Evolutionary conservation across 2,113 vertebrate species (phyloP).

Genomic region (Rhabdornis inornatus): DNA sequence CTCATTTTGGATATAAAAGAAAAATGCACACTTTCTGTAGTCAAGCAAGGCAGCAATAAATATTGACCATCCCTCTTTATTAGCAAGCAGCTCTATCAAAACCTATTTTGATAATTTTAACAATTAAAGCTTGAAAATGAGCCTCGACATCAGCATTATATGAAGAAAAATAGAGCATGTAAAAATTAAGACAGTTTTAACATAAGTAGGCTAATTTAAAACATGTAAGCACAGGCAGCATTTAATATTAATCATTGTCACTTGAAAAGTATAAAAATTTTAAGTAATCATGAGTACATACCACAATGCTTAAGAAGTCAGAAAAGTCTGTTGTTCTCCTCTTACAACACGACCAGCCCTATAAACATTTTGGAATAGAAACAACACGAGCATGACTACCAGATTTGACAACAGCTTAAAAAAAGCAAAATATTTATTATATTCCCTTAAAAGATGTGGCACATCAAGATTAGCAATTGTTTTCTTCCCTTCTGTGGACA

Average conservation of each 20-base stretch:
- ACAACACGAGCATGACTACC: neutral
- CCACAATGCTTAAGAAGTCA: slow-evolving; percentile 93
- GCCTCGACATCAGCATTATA: neutral
- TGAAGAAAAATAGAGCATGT: neutral
- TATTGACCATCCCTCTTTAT: neutral
- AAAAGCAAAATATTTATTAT: neutral
- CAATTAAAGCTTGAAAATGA: neutral
- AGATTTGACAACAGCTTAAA: neutral
- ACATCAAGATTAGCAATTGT: neutral
- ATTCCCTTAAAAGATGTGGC: neutral
- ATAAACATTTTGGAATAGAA: slow-evolving; percentile 1
- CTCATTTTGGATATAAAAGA: neutral
- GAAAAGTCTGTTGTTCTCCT: slow-evolving; percentile 97
- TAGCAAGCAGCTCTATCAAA: neutral
- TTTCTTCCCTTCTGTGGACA: neutral
- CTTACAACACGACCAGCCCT: slow-evolving; percentile 99
- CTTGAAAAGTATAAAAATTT: neutral
- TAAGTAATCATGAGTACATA: slow-evolving; percentile 68
- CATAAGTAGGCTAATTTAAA: neutral
- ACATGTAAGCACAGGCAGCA: neutral
- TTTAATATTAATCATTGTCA: neutral
- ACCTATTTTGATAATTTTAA: neutral
- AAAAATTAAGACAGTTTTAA: neutral
- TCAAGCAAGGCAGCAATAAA: neutral
- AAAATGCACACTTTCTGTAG: neutral